Percentiles rank a stretch among this genome's conserved stretches.
phyloP scores from a whole-genome alignment of 2,113 vertebrate genomes.

The Bubo scandiacus region DNA sequence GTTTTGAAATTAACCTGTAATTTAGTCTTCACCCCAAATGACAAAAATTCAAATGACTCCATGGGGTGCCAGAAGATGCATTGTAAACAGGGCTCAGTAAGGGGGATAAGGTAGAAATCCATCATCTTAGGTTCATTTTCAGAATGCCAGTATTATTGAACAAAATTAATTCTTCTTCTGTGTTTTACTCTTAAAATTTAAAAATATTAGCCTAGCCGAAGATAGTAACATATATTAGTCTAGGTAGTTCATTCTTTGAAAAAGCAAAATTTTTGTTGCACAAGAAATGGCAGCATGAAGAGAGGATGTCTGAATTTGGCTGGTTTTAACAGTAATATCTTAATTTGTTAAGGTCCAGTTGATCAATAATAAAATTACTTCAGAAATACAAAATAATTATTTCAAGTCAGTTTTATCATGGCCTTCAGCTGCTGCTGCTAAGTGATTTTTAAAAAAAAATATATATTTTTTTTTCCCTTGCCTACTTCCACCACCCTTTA shows the following conservation, averaged over 20 bases:
- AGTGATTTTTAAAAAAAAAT: background rate
- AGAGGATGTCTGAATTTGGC: background rate
- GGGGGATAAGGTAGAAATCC: conserved; percentile 65
- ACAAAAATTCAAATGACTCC: conserved; percentile 85
- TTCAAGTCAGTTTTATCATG: background rate
- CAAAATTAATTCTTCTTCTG: conserved; percentile 39
- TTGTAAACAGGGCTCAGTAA: conserved; percentile 77
- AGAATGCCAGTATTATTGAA: conserved; percentile 34
- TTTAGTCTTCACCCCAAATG: conserved; percentile 87
- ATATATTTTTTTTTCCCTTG: background rate
- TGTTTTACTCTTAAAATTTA: conserved; percentile 13
- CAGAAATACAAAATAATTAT: background rate
- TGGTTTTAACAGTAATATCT: background rate
- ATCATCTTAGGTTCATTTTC: conserved; percentile 40
- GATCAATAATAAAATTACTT: background rate
- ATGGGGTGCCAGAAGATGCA: conserved; percentile 81
- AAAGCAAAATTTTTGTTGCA: conserved; percentile 20
- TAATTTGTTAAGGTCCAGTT: background rate
- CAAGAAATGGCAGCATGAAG: background rate
- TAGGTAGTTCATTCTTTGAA: conserved; percentile 1
- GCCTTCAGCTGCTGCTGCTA: background rate
- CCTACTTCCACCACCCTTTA: background rate
- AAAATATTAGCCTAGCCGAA: conserved; percentile 25
- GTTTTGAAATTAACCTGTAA: conserved; percentile 87
- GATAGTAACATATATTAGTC: background rate